Evolutionary conservation across 2,797 vertebrate genomes (phyloP).

Genomic region (Melanotaenia maccullochi): DNA sequence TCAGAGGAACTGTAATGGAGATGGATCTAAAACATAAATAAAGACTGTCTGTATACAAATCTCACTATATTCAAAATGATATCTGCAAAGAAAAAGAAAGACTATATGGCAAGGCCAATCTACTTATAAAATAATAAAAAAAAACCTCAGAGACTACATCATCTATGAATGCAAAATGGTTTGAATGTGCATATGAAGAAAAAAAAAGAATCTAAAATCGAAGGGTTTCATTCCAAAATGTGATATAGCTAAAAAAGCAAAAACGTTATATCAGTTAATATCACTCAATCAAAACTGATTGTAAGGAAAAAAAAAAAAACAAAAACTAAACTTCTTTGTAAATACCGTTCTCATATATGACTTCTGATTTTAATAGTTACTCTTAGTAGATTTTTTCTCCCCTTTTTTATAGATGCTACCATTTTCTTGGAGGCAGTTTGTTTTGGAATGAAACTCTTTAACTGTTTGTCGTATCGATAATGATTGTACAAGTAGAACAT

Average conservation of each 20-base stretch:
- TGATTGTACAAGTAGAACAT: slow-evolving; percentile 75
- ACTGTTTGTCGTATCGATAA: slow-evolving; percentile 68
- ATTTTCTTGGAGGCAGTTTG: slow-evolving; percentile 54
- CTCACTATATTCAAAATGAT: slow-evolving; percentile 70
- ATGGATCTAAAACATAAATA: slow-evolving; percentile 41
- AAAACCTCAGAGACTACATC: slow-evolving; percentile 59
- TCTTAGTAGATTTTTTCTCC: slow-evolving; percentile 33
- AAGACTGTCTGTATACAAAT: slow-evolving; percentile 67
- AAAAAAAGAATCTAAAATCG: slow-evolving; percentile 41
- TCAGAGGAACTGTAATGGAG: slow-evolving; percentile 91
- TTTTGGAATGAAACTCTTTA: slow-evolving; percentile 78
- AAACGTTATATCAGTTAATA: slow-evolving; percentile 38
- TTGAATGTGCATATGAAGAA: slow-evolving; percentile 74
- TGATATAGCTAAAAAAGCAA: slow-evolving; percentile 43
- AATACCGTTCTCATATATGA: slow-evolving; percentile 48
- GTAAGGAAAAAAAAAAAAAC: slow-evolving; percentile 21
- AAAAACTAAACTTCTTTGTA: slow-evolving; percentile 56
- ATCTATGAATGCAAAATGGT: slow-evolving; percentile 62
- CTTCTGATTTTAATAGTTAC: slow-evolving; percentile 37
- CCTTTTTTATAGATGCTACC: slow-evolving; percentile 69
- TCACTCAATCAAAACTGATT: slow-evolving; percentile 43
- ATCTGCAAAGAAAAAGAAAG: slow-evolving; percentile 57
- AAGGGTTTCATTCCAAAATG: slow-evolving; percentile 79
- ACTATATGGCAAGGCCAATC: slow-evolving; percentile 50
- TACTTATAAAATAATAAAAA: slow-evolving; percentile 44